Evolutionary conservation across 2,113 vertebrate genomes (phyloP), one percentile per base, ranked within the genome.

Genomic region (Channa argus): DNA sequence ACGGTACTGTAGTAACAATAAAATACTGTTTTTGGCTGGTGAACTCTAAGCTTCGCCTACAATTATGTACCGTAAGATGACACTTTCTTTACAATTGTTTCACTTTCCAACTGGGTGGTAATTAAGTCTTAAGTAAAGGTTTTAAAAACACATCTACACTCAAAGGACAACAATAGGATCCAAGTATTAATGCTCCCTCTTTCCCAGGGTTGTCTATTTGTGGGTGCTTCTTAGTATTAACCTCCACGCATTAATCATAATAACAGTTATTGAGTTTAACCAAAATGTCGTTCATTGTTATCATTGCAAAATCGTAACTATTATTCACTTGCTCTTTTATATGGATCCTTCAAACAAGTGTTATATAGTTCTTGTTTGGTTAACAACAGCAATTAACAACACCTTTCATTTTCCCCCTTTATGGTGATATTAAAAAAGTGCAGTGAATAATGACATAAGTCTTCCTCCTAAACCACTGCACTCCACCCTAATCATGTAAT

Each of bases 201-300:
- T 92, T 89, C 80, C 82, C 84, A 91, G 87, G 74, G 53, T 53
- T 89, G 88, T 80, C 92, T 92, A 90, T 92, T 94, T 92, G 71
- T 74, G 11, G 59, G 13, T 51, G 3, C 63, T 52, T 49, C 74
- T 64, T 58, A 82, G 85, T 10, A 55, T 66, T 59, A 64, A 58
- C 80, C 89, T 84, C 60, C 86, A 83, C 88, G 85, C 88, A 91
- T 86, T 88, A 13, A 72, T 83, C 75, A 88, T 81, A 88, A 92
- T 84, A 90, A 79, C 74, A 62, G 81, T 79, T 65, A 75, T 86
- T 83, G 77, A 69, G 63, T 88, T 87, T 71, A 92, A 91, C 89
- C 75, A 90, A 93, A 86, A 80, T 80, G 77, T 77, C 73, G 75
- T 60, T 89, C 53, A n/a, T 1, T 0, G 51, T 76, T 83, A 71